Base-by-base conservation (phyloP, 2,113 vertebrate genomes). In the Lepus americanus region DNA sequence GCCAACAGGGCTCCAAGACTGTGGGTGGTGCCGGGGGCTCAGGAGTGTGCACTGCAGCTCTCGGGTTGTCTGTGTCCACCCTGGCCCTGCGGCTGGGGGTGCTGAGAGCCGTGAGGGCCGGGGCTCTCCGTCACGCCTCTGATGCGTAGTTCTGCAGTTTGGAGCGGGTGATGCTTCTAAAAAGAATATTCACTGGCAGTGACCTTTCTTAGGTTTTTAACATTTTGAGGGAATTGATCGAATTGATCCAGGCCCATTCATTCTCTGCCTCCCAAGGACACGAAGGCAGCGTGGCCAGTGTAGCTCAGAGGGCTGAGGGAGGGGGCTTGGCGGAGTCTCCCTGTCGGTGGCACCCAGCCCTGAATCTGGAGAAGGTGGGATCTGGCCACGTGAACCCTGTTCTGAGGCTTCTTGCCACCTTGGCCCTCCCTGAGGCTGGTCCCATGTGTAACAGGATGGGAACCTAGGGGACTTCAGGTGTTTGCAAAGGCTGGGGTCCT, bases 191-290 rank as follows among this genome's bases (percentile, higher is more conserved):
- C 90, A 64, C 76, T 78, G 72, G 78, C 67, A 39, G 59, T 92
- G 96, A 94, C 92, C 96, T 97, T 92, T 92, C 64, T 29, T 83
- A 76, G 86, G 73, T 88, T 94, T 96, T 96, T 90, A 95, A 90
- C 90, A 94, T 97, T 97, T 94, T 78, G 84, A 89, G 80, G 70
- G 69, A 87, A 92, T 91, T 90, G 94, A 92, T 94, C 55, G 77
- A 69, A 97, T 94, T 31, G 95, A 97, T 94, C 94, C 23, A 29
- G 63, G 94, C 59, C 33, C 78, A 85, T 89, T 92, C 82, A 92
- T 93, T 81, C 36, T 90, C 82, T 55, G 51, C 64, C 82, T 93
- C 89, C 85, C 70, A 86, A 79, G 95, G 79, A 88, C 85, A 72
- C 19, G 69, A 25, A 14, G 36, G 31, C 77, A 25, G 51, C 6